Evolutionary conservation across 2,888 invertebrate species (phyloP).

Genomic region (Globia sparganii): DNA sequence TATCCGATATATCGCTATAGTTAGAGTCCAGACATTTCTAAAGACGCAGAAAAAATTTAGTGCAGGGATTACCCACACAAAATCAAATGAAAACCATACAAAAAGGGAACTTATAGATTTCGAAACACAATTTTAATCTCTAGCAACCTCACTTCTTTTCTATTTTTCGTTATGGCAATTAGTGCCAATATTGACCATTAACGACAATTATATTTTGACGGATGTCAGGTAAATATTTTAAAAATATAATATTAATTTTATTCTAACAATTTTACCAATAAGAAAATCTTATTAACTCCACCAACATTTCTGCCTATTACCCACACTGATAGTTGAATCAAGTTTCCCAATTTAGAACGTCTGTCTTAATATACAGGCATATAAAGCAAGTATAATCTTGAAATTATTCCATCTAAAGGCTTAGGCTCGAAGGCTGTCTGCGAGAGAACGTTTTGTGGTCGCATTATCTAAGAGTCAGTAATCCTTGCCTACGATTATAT

Average conservation of each 20-base stretch:
- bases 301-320: neutral
- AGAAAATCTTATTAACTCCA: neutral
- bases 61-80: neutral
- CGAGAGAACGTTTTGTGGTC: conserved; percentile 45
- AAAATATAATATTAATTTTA: neutral
- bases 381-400: neutral
- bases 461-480: conserved; percentile 32
- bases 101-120: neutral
- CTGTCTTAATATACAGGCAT: neutral
- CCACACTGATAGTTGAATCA: neutral
- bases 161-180: neutral
- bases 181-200: no score
- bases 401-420: conserved; percentile 7
- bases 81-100: neutral
- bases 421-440: conserved; percentile 1
- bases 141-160: neutral
- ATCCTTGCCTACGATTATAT: conserved; percentile 17
- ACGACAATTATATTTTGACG: neutral
- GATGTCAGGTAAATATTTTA: neutral
- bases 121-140: neutral
- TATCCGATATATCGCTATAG: no score
- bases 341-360: neutral
- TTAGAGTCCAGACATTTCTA: neutral
- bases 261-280: neutral
- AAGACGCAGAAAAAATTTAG: neutral